Percentiles rank a stretch among this genome's conserved stretches.
phyloP scores from a whole-genome alignment of 23 tunicate species.

The Botrylloides violaceus region DNA sequence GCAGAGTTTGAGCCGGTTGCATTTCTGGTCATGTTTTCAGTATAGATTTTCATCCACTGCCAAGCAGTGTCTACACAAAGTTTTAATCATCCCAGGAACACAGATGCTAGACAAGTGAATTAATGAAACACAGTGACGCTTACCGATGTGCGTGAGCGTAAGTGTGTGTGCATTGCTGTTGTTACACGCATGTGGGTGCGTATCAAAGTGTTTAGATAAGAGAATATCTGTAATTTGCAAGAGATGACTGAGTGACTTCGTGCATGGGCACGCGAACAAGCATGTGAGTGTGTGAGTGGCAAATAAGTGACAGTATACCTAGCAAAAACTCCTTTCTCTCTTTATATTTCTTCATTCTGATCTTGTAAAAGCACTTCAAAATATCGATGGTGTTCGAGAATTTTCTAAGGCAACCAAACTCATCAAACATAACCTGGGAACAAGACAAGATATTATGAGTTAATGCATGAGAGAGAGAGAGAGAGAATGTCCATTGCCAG shows the following conservation, averaged over 20 bases:
- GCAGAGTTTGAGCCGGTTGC: neutral
- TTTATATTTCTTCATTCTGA: conserved; percentile 55
- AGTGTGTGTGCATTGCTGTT: too few relatives aligned
- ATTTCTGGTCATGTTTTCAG: neutral
- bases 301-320: conserved; percentile 18
- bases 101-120: too few relatives aligned
- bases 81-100: neutral
- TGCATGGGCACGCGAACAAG: too few relatives aligned
- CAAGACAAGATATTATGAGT: neutral
- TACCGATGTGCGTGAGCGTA: too few relatives aligned
- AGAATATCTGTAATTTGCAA: too few relatives aligned
- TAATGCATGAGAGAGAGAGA: neutral
- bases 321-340: conserved; percentile 72
- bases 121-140: too few relatives aligned
- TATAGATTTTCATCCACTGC: neutral
- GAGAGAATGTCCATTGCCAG: neutral
- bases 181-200: too few relatives aligned
- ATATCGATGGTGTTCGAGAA: conserved; percentile 52
- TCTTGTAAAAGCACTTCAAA: conserved; percentile 53
- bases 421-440: conserved; percentile 77
- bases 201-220: too few relatives aligned
- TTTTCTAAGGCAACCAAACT: conserved; percentile 63
- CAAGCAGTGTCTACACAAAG: neutral
- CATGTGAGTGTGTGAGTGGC: too few relatives aligned
- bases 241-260: too few relatives aligned